Conservation (phyloP, 2,113 vertebrate genomes). For the Ia io region DNA sequence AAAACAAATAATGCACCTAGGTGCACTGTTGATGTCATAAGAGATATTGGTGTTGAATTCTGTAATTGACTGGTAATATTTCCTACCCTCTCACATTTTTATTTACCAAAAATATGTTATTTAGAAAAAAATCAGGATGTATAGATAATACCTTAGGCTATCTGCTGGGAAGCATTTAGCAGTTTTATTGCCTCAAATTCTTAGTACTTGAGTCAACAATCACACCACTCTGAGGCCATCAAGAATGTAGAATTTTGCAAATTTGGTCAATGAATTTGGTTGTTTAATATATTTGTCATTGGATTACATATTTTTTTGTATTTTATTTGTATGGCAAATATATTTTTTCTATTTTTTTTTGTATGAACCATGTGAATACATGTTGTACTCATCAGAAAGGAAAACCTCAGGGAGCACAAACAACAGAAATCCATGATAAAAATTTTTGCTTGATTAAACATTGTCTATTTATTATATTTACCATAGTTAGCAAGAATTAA, state of each 20-base stretch:
- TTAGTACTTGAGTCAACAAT: not conserved
- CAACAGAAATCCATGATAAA: not conserved
- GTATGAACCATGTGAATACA: not conserved
- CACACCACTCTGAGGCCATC: not conserved
- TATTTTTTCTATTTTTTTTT: not conserved
- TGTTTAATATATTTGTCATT: not conserved
- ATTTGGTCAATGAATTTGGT: not conserved
- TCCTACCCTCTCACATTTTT: not conserved
- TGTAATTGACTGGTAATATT: not conserved
- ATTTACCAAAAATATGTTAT: not conserved
- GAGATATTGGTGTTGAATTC: not conserved
- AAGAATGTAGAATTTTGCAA: not conserved
- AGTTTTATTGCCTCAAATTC: not conserved
- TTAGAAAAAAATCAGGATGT: not conserved
- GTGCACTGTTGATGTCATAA: not conserved
- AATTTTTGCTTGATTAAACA: not conserved
- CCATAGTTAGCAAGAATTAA: not conserved
- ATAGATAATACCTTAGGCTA: not conserved
- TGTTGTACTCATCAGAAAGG: not conserved
- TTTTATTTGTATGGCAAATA: not conserved
- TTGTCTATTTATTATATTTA: not conserved
- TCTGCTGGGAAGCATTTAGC: not conserved
- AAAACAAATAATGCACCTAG: not conserved
- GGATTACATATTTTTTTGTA: not conserved
- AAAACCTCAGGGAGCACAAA: not conserved